These are phyloP conservation scores for Tuta absoluta DNA, from an alignment of 2,888 invertebrate genomes.

Conservation along the genomic window DNA sequence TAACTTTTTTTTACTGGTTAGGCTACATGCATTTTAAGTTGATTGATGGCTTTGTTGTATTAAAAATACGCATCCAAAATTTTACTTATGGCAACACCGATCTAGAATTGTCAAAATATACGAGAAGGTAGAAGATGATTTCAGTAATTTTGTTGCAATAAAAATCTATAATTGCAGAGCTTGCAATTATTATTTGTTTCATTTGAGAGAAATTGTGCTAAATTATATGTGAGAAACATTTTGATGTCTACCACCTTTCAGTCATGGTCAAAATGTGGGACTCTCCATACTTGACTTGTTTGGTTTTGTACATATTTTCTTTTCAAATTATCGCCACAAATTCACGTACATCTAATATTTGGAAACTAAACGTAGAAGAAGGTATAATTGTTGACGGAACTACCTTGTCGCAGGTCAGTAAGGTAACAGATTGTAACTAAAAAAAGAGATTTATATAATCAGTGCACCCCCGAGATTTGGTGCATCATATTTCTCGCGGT, in stretches of 20 bases:
- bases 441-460: slow-evolving; percentile 63
- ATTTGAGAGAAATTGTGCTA: slow-evolving; percentile 50
- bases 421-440: slow-evolving; percentile 39
- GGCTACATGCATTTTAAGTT: neutral
- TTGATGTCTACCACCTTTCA: slow-evolving; percentile 45
- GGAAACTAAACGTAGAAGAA: slow-evolving; percentile 89
- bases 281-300: slow-evolving; percentile 81
- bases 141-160: slow-evolving; percentile 48
- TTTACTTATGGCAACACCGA: slow-evolving; percentile 5
- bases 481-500: neutral
- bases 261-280: slow-evolving; percentile 76
- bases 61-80: no score
- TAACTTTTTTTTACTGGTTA: neutral
- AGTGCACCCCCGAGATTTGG: slow-evolving; percentile 36
- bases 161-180: slow-evolving; percentile 51
- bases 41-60: neutral
- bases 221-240: slow-evolving; percentile 40
- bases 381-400: slow-evolving; percentile 87
- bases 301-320: slow-evolving; percentile 86
- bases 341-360: slow-evolving; percentile 90
- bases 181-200: slow-evolving; percentile 50
- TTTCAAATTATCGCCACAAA: slow-evolving; percentile 87
- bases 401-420: slow-evolving; percentile 78
- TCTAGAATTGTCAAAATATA: slow-evolving; percentile 46
- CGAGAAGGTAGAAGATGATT: slow-evolving; percentile 45